These are phyloP conservation scores for Argopecten irradians DNA, from an alignment of 1,140 invertebrate genomes.

Conservation along the genomic window DNA sequence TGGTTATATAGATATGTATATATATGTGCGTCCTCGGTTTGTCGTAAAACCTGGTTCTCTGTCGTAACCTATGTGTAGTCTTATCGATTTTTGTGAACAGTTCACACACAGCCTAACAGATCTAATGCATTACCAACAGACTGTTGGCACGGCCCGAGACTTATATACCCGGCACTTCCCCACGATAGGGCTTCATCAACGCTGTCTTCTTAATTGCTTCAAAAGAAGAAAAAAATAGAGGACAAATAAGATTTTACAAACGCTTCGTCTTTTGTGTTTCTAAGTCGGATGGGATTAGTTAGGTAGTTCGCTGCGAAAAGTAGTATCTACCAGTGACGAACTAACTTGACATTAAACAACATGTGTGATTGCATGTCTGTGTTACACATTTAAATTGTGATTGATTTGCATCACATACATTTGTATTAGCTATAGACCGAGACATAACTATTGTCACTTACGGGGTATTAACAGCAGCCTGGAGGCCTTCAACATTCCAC, in stretches of 20 bases:
- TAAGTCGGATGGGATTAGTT: not conserved
- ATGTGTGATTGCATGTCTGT: not conserved
- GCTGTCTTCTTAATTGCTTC: not conserved
- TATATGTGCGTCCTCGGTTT: not conserved
- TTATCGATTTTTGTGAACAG: not conserved
- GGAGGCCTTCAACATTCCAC: not conserved
- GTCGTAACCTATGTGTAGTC: not conserved
- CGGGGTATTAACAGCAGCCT: too few species aligned
- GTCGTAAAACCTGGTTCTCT: not conserved
- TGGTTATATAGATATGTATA: not conserved
- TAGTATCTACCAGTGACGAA: too few species aligned
- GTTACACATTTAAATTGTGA: not conserved
- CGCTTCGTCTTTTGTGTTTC: not conserved
- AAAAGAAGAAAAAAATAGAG: not conserved
- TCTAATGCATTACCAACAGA: not conserved
- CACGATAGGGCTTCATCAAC: not conserved
- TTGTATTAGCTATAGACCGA: not conserved
- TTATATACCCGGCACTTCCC: not conserved
- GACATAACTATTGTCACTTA: too few species aligned
- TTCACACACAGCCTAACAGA: not conserved
- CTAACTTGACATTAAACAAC: too few species aligned
- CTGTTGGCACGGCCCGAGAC: not conserved
- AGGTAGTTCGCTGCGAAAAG: not conserved
- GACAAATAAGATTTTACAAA: not conserved
- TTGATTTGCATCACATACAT: not conserved